Base-by-base conservation (phyloP, 2,113 vertebrate genomes). In the Lophotis ruficrista region DNA sequence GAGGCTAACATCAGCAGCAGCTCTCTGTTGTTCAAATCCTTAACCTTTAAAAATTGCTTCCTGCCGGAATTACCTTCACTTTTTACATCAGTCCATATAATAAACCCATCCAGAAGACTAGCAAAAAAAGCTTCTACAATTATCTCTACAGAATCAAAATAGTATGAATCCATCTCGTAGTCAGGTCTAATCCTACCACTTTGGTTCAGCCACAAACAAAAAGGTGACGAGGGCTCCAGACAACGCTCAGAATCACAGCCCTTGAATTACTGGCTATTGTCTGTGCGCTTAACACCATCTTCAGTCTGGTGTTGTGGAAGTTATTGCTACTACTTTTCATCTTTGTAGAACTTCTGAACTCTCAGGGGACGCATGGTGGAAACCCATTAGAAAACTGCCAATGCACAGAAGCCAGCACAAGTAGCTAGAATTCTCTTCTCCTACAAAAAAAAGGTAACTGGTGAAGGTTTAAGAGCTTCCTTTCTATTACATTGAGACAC, bases 281-380 rank as follows among this genome's bases (percentile, higher is more conserved):
- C 13, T 62, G 11, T 23, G 23, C 4, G 2, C 43, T 43, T 61
- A 73, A 73, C 9, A 37, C 1, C 0, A 45, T 2, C 3, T 47
- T 78, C 84, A 25, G 53, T 48, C 51, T 53, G 31, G 22, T 33
- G 17, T 28, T 62, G 57, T n/a, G 7, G 5, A 56, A 87, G 45
- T 5, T 69, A 47, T 3, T 68, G 54, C 14, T 85, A 35, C 19
- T 50, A 25, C 20, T 83, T 79, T 47, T 58, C 48, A n/a, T 31
- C 35, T 85, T 47, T 14, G 14, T 12, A 73, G 61, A 80, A 58
- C 14, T 84, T 65, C 25, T 47, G 33, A 10, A 33, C 23, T 85
- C 65, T 47, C 10, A 35, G 10, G 7, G 20, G 85, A 85, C 20
- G 62, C 9, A 38, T 3, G 3, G 12, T 31, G 3, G 43, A 92